Conservation (phyloP, 1,140 invertebrate species). For the Drosophila athabasca region DNA sequence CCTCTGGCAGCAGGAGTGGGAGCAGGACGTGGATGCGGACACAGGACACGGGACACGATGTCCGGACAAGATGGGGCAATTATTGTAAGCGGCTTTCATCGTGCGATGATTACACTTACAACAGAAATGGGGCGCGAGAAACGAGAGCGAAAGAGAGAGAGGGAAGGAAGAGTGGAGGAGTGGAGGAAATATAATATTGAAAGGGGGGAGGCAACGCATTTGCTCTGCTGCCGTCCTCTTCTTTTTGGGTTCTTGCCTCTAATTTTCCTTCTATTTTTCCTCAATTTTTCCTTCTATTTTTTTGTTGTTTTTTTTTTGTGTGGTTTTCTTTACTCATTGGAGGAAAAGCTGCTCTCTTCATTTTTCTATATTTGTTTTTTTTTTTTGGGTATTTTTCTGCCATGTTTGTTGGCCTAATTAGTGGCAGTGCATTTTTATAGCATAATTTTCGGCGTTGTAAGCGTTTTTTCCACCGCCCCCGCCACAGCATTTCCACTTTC, state of each 20-base stretch:
- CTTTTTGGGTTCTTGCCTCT: no score
- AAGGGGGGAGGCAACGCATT: no score
- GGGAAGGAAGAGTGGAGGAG: constrained; percentile 3
- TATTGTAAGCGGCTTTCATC: constrained; percentile 82
- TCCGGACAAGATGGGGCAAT: constrained; percentile 74
- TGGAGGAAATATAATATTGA: background rate
- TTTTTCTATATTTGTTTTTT: constrained; percentile 10
- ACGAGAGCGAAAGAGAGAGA: constrained; percentile 15
- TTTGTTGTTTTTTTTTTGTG: no score
- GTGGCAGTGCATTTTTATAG: constrained; percentile 78
- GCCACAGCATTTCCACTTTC: no score
- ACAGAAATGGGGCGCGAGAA: constrained; percentile 69
- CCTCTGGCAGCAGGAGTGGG: background rate
- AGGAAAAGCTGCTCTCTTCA: background rate
- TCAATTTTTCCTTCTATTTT: no score
- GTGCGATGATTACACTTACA: constrained; percentile 81
- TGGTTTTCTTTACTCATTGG: no score
- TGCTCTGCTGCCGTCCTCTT: no score
- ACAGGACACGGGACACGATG: constrained; percentile 51
- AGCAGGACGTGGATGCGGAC: constrained; percentile 22
- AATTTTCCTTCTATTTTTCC: no score
- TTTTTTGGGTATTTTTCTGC: constrained; percentile 22
- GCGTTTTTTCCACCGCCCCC: constrained; percentile 41
- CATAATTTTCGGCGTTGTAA: constrained; percentile 79
- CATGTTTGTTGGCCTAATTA: constrained; percentile 79